Percentiles rank a stretch among this genome's conserved stretches.
phyloP scores from a whole-genome alignment of 2,113 vertebrate species.

The Nesoenas mayeri region DNA sequence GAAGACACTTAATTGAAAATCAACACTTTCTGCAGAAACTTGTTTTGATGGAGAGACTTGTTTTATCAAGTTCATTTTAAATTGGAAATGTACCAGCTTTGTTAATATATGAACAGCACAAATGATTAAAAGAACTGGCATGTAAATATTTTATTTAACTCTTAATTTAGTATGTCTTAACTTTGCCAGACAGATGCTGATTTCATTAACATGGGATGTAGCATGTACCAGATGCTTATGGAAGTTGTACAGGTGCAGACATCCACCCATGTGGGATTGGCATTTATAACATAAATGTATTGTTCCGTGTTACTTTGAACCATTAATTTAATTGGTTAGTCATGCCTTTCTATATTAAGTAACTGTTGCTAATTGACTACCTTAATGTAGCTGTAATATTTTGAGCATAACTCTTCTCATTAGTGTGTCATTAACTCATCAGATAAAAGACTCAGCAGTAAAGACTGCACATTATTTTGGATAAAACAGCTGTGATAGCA shows the following conservation, averaged over 20 bases:
- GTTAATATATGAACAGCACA: background rate
- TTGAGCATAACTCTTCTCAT: constrained; percentile 36
- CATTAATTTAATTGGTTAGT: constrained; percentile 48
- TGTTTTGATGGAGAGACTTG: background rate
- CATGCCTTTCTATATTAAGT: constrained; percentile 49
- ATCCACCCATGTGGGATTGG: background rate
- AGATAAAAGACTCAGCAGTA: constrained; percentile 15
- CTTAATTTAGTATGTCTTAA: background rate
- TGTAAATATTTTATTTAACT: constrained; percentile 29
- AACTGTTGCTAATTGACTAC: constrained; percentile 50
- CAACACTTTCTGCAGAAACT: background rate
- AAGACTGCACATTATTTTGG: background rate
- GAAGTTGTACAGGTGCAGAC: constrained; percentile 32
- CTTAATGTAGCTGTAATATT: constrained; percentile 50
- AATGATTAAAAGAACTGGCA: background rate
- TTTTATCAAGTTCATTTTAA: constrained; percentile 9
- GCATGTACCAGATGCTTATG: background rate
- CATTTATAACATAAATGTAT: constrained; percentile 11
- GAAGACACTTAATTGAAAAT: background rate
- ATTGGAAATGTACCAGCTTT: background rate
- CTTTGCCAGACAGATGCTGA: constrained; percentile 6
- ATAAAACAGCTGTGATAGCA: constrained; percentile 9
- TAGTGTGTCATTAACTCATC: constrained; percentile 50
- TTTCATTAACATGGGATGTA: background rate
- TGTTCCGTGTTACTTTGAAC: constrained; percentile 24